Evolutionary conservation across 2,113 vertebrate species (phyloP), one percentile per base, ranked within the genome.

Genomic region (Gracilinanus agilis): DNA sequence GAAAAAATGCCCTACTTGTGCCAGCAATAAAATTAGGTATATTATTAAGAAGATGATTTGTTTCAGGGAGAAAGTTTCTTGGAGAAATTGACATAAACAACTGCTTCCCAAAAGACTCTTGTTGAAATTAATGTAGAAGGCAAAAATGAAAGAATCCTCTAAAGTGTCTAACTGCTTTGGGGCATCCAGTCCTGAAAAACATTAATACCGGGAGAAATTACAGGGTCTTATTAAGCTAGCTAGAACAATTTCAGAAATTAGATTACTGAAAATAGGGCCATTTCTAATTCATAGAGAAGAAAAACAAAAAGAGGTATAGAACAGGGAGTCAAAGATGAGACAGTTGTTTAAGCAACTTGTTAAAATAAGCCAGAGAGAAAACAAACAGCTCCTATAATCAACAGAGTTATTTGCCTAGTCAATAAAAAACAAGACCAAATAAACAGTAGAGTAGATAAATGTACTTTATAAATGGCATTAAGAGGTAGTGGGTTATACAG

Each of bases 371-470:
- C n/a, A 96, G 89, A 90, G 91, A 91, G 95, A 95, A 97, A 97
- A 95, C 49, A 49, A 49, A 49, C 49, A 49, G 49, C 49, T 49
- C 49, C 49, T 49, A 49, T 93, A 97, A 96, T 95, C 91, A 89
- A 75, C 61, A 94, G 92, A 94, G 11, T 95, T 96, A 93, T 96
- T 97, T 98, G 96, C 92, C 27, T n/a, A 93, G 61, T 97, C 93
- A 98, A 91, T 97, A 95, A 97, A 49, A 97, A 97, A 0, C 49
- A 96, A 92, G 58, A 88, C 97, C 95, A 97, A 95, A 95, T n/a
- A 96, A 95, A 92, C 61, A 54, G 27, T 49, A 12, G 21, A 88
- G 90, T 94, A 93, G 67, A 92, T 91, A 88, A 40, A 19, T 0
- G 0, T 54, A 23, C 67, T 92, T 96, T 96, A 53, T 92, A 97